These are phyloP conservation scores for Exocentrus adspersus DNA, from an alignment of 2,888 invertebrate species.

Conservation along the genomic window DNA sequence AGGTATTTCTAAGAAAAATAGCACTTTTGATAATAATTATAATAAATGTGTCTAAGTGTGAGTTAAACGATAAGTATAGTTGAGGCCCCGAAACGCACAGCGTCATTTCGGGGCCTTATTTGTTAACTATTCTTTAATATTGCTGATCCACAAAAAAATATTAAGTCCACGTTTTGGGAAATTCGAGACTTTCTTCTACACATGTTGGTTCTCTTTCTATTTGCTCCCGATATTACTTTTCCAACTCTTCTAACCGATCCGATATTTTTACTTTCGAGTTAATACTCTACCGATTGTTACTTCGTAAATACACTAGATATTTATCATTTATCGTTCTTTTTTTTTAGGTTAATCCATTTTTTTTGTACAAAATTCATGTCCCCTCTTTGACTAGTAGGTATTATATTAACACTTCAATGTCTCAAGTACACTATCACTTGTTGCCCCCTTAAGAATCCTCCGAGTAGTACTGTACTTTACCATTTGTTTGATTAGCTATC, in stretches of 20 bases:
- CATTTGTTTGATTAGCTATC: constrained; percentile 66
- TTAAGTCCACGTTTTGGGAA: constrained; percentile 33
- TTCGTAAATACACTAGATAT: constrained; percentile 33
- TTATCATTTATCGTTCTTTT: constrained; percentile 25
- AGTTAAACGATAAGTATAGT: constrained; percentile 38
- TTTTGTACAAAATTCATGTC: constrained; percentile 36
- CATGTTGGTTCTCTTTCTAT: constrained; percentile 16
- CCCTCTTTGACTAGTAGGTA: constrained; percentile 48
- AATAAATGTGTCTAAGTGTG: constrained; percentile 33
- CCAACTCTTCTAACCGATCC: not conserved
- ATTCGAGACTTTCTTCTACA: constrained; percentile 40
- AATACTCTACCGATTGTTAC: constrained; percentile 6
- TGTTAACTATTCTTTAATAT: constrained; percentile 46
- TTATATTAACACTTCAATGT: constrained; percentile 25
- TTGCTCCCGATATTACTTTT: constrained; percentile 31
- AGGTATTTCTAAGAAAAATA: constrained; percentile 26
- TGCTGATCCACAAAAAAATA: constrained; percentile 38
- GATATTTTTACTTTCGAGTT: not conserved
- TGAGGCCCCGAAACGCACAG: constrained; percentile 44
- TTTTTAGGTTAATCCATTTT: constrained; percentile 26
- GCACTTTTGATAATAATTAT: constrained; percentile 42
- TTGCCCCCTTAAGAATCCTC: constrained; percentile 63
- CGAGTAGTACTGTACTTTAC: constrained; percentile 69
- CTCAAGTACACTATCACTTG: constrained; percentile 36
- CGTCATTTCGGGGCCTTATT: constrained; percentile 43